phyloP scores from a whole-genome alignment of 2,113 vertebrate species.

The Nycticorax nycticorax region DNA sequence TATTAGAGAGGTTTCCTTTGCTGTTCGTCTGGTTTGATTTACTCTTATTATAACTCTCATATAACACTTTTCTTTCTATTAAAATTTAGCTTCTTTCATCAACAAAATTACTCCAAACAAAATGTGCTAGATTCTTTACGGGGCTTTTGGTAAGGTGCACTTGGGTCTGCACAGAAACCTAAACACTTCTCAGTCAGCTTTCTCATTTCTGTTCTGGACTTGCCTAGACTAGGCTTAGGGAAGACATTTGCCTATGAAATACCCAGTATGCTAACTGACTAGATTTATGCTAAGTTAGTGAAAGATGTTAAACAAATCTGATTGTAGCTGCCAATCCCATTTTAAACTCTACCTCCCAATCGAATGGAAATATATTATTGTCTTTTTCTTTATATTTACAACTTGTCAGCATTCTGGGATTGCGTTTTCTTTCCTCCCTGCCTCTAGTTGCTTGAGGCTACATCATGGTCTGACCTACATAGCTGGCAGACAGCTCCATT shows the following conservation, averaged over 20 bases:
- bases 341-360: not conserved
- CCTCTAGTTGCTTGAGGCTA: not conserved
- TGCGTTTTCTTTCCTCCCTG: not conserved
- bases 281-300: not conserved
- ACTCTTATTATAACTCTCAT: not conserved
- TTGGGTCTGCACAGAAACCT: not conserved
- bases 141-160: not conserved
- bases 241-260: not conserved
- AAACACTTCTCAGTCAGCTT: not conserved
- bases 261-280: not conserved
- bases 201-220: not conserved
- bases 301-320: not conserved
- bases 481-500: not conserved
- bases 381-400: not conserved
- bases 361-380: not conserved
- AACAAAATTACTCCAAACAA: not conserved
- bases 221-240: not conserved
- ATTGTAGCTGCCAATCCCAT: not conserved
- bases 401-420: not conserved
- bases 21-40: not conserved
- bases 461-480: not conserved
- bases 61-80: not conserved
- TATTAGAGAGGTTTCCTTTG: not conserved
- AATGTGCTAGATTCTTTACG: not conserved
- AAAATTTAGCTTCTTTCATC: not conserved